Percentiles rank a stretch among this genome's conserved stretches.
phyloP scores from a whole-genome alignment of 1,140 invertebrate species.

The Lineus longissimus region DNA sequence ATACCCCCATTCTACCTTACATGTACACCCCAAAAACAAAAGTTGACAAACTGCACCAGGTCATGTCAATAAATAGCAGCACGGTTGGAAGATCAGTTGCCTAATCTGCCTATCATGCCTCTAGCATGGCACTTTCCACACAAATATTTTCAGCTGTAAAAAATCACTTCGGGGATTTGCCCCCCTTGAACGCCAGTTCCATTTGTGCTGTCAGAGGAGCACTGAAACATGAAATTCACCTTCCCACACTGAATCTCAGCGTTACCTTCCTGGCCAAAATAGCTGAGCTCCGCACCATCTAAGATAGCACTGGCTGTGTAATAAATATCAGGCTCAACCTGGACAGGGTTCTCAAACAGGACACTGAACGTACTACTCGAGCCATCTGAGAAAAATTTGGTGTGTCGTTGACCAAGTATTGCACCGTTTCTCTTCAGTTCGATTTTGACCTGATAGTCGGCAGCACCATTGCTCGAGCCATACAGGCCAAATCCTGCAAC shows the following conservation, averaged over 20 bases:
- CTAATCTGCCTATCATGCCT: too few relatives aligned
- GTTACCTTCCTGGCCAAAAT: conserved; percentile 80
- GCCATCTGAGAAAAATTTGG: conserved; percentile 75
- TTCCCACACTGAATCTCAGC: conserved; percentile 66
- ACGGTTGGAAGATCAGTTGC: too few relatives aligned
- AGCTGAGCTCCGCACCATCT: conserved; percentile 79
- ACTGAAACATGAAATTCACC: conserved; percentile 82
- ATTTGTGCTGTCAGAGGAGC: conserved; percentile 84
- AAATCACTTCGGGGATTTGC: conserved; percentile 86
- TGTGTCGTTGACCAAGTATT: conserved; percentile 70
- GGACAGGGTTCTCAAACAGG: conserved; percentile 81
- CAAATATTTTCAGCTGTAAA: conserved; percentile 59
- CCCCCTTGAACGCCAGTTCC: conserved; percentile 86
- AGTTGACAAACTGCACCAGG: too few relatives aligned
- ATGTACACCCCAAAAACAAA: too few relatives aligned
- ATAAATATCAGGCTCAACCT: conserved; percentile 72
- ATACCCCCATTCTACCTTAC: too few relatives aligned
- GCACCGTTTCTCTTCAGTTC: conserved; percentile 72
- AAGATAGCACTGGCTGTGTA: conserved; percentile 84
- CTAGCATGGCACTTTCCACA: too few relatives aligned
- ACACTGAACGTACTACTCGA: conserved; percentile 74
- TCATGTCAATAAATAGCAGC: too few relatives aligned
- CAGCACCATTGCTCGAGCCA: conserved; percentile 76
- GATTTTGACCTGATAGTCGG: conserved; percentile 77
- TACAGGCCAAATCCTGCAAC: conserved; percentile 83